These are phyloP conservation scores for Enteromius trimaculatus DNA, from an alignment of 2,797 vertebrate genomes.

Conservation along the genomic window DNA sequence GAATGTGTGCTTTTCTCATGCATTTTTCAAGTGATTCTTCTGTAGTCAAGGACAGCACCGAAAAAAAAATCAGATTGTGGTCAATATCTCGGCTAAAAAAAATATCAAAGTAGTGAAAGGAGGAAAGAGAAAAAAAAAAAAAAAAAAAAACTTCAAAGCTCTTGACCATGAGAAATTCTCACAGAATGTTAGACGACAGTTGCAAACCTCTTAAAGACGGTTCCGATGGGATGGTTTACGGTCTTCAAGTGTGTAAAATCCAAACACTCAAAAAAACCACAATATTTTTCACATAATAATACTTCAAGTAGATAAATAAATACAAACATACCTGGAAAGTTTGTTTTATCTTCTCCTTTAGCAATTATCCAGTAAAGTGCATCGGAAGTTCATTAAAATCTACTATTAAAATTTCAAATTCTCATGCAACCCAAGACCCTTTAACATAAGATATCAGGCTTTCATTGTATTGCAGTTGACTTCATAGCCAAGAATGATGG, in stretches of 20 bases:
- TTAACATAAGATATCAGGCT: not conserved
- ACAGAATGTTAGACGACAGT: not conserved
- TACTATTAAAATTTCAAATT: not conserved
- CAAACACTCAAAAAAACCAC: not conserved
- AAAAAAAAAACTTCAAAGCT: not conserved
- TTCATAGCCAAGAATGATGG: not conserved
- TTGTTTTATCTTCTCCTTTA: not conserved
- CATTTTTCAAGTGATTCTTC: constrained; percentile 41
- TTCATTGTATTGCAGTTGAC: not conserved
- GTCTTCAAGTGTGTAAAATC: not conserved
- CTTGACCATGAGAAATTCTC: constrained; percentile 3
- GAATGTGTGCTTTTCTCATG: constrained; percentile 38
- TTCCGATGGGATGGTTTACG: not conserved
- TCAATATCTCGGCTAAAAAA: constrained; percentile 24
- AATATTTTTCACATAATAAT: not conserved
- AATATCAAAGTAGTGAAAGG: constrained; percentile 15
- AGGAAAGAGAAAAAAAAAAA: not conserved
- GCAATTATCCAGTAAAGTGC: constrained; percentile 1
- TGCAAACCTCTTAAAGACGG: not conserved
- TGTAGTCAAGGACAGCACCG: constrained; percentile 25
- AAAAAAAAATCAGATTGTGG: constrained; percentile 26
- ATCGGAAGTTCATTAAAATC: not conserved
- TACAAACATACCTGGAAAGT: not conserved
- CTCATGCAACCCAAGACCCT: not conserved
- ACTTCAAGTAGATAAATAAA: not conserved